Conservation (phyloP, 2,113 vertebrate genomes). For the Coregonus clupeaformis region DNA sequence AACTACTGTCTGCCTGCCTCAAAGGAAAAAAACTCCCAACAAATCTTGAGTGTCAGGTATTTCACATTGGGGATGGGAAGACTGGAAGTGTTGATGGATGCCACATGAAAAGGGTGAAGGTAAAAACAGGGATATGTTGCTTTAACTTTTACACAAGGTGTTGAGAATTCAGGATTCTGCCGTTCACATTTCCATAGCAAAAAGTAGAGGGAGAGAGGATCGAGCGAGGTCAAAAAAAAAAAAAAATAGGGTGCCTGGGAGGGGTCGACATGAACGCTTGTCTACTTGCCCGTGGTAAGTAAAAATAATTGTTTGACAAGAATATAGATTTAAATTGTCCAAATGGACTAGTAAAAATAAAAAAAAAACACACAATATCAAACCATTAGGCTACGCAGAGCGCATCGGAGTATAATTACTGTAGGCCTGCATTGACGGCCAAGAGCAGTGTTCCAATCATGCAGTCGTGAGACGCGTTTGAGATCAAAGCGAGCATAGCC, state of each 20-base stretch:
- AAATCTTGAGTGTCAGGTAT: constrained; percentile 29
- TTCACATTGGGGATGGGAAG: constrained; percentile 1
- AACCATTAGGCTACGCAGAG: no score
- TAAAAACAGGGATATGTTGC: background rate
- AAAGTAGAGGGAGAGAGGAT: constrained; percentile 2
- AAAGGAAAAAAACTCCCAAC: constrained; percentile 17
- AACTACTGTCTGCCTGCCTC: constrained; percentile 8
- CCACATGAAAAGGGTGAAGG: constrained; percentile 7
- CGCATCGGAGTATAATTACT: no score
- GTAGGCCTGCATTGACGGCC: no score
- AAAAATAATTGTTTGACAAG: no score
- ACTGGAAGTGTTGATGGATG: constrained; percentile 25
- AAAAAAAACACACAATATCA: no score
- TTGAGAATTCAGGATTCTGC: background rate
- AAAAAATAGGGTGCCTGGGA: background rate
- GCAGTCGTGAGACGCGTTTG: no score
- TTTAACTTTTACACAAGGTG: constrained; percentile 9
- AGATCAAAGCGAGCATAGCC: no score
- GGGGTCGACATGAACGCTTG: no score
- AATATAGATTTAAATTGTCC: no score
- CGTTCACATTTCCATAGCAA: constrained; percentile 17
- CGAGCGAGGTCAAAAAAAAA: background rate
- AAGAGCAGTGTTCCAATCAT: no score
- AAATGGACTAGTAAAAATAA: no score
- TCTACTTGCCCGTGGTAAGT: no score